Conservation (phyloP, 2,113 vertebrate genomes). For the Erpornis zantholeuca region DNA sequence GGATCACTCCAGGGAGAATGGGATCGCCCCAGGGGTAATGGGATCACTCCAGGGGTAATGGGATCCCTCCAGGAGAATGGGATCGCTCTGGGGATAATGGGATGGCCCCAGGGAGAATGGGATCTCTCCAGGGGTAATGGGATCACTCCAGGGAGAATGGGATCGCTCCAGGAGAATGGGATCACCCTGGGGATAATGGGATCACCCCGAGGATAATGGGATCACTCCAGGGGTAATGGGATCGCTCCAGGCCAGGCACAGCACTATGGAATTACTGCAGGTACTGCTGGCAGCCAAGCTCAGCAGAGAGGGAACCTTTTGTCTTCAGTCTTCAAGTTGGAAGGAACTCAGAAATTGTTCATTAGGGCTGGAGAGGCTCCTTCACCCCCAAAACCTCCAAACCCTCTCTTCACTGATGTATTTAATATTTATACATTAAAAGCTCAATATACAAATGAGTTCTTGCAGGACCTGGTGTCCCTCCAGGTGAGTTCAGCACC, state of each 20-base stretch:
- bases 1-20: fast-evolving
- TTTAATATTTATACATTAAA: not conserved
- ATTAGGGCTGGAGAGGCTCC: not conserved
- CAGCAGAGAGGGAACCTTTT: not conserved
- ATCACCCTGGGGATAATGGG: fast-evolving
- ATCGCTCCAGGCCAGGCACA: fast-evolving
- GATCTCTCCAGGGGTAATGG: fast-evolving
- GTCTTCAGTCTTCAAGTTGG: not conserved
- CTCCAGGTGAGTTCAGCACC: not conserved
- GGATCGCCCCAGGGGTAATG: fast-evolving
- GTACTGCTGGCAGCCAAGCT: not conserved
- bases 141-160: not conserved
- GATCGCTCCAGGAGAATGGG: not conserved
- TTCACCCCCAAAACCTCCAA: not conserved
- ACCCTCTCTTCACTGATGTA: not conserved
- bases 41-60: fast-evolving
- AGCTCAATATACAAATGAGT: fast-evolving
- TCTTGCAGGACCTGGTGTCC: not conserved
- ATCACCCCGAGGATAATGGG: fast-evolving
- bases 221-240: not conserved
- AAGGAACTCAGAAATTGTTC: not conserved
- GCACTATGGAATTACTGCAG: fast-evolving
- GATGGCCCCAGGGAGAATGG: fast-evolving
- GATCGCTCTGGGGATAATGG: fast-evolving
- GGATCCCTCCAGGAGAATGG: fast-evolving